Evolutionary conservation across 2,888 invertebrate species (phyloP), one percentile per base, ranked within the genome.

Genomic region (Muscina levida): DNA sequence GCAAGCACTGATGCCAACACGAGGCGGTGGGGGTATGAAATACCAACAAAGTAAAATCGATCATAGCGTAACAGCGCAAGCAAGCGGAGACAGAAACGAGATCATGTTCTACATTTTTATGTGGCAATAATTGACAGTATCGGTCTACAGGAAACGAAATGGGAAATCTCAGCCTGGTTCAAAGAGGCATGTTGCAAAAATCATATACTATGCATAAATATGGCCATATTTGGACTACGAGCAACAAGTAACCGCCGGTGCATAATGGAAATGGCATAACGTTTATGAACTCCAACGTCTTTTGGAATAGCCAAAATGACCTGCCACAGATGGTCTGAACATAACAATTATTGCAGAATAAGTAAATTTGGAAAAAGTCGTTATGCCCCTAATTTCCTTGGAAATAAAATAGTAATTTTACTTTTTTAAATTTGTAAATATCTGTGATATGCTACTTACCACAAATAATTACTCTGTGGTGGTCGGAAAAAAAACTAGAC

Each of bases 61-160:
- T 57, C 31, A 71, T 26, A 31, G 31, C 31, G 31, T 8, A 19
- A n/a, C n/a, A n/a, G 8, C 31, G 31, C 31, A 17, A 8, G 31
- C 11, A 26, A 17, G 17, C 51, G 8, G 17, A n/a, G 42, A 22
- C 24, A 59, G 4, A 42, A 56, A 51, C 53, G 26, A 53, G 44
- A 53, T 56, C 53, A 24, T 22, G 44, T 42, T 72, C 24, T 22
- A 51, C 13, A 8, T 37, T n/a, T 37, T 57, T 22, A 13, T 57
- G 19, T 37, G 22, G 26, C 22, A 8, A 57, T 66, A 74, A 74
- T 74, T 74, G 66, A 57, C 73, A 73, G 57, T 48, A 56, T 46
- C 31, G 15, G 17, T n/a, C 26, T 15, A 53, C 39, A 24, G 37
- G 65, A 53, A 65, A 51, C 53, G 44, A 11, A 26, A 31, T 19